Percentiles rank a stretch among this genome's conserved stretches.
These are phyloP conservation scores for Mythimna pallens DNA, from an alignment of 2,888 invertebrate species.

Conservation along the genomic window DNA sequence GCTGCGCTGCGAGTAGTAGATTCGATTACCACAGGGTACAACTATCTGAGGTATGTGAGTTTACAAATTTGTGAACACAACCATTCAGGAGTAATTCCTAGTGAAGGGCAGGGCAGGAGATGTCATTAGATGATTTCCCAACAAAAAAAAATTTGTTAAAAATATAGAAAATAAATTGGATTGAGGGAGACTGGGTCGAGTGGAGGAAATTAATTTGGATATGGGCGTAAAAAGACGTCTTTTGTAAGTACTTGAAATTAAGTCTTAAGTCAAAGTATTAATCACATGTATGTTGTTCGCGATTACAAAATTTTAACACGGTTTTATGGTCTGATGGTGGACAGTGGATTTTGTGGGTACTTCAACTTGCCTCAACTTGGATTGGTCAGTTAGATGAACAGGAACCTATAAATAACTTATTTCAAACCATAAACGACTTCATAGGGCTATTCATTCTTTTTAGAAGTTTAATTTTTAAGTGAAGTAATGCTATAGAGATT, in stretches of 20 bases:
- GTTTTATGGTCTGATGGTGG: conserved; percentile 44
- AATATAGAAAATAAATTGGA: too few relatives aligned
- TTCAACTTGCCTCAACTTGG: neutral
- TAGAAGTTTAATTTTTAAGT: neutral
- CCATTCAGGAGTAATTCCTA: too few relatives aligned
- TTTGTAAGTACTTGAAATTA: neutral
- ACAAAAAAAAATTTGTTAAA: too few relatives aligned
- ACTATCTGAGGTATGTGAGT: too few relatives aligned
- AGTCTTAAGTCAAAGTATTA: conserved; percentile 27
- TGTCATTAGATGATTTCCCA: too few relatives aligned
- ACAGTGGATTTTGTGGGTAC: conserved; percentile 54
- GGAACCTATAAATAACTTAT: neutral
- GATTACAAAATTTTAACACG: conserved; percentile 41
- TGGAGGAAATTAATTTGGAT: neutral
- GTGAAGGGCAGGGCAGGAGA: too few relatives aligned
- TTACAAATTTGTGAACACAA: too few relatives aligned
- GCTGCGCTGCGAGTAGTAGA: too few relatives aligned
- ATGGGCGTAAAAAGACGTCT: neutral
- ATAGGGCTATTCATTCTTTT: neutral
- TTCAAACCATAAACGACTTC: neutral
- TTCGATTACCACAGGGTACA: too few relatives aligned
- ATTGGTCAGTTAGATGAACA: neutral
- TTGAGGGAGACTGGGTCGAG: neutral
- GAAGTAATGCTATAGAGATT: neutral
- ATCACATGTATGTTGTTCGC: conserved; percentile 27